Evolutionary conservation across 2,888 invertebrate genomes (phyloP).

Genomic region (Cataglyphis rosenhaueri): DNA sequence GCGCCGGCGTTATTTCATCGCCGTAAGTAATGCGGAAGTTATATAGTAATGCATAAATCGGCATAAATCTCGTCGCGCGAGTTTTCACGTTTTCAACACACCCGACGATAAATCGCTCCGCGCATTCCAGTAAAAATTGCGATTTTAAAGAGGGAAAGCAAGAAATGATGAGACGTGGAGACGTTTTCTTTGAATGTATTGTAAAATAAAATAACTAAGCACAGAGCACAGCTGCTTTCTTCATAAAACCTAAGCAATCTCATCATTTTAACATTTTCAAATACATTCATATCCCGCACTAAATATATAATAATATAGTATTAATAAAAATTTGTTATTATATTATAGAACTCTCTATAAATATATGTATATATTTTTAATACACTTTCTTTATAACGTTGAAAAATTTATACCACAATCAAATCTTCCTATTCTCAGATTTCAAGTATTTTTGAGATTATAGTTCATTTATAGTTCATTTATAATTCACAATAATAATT

Average conservation of each 20-base stretch:
- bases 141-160: not conserved
- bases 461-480: not conserved
- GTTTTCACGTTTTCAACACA: constrained; percentile 39
- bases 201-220: not conserved
- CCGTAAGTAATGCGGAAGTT: constrained; percentile 35
- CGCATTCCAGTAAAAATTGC: constrained; percentile 25
- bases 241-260: not conserved
- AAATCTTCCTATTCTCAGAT: not conserved
- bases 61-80: constrained; percentile 34
- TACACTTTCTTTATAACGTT: not conserved
- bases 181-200: not conserved
- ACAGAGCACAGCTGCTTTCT: not conserved
- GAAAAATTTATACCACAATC: not conserved
- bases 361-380: not conserved
- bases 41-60: constrained; percentile 48
- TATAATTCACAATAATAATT: too few relatives aligned
- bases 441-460: not conserved
- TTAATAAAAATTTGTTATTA: not conserved
- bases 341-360: not conserved
- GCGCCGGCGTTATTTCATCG: constrained; percentile 42
- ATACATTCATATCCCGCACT: not conserved
- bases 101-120: constrained; percentile 28
- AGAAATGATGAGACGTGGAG: not conserved
- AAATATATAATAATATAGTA: not conserved
- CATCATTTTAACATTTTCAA: constrained; percentile 1